A percentile compares a stretch with the other conserved stretches of the same genome.
Evolutionary conservation across 2,113 vertebrate species (phyloP).

Genomic region (Sylvia atricapilla): DNA sequence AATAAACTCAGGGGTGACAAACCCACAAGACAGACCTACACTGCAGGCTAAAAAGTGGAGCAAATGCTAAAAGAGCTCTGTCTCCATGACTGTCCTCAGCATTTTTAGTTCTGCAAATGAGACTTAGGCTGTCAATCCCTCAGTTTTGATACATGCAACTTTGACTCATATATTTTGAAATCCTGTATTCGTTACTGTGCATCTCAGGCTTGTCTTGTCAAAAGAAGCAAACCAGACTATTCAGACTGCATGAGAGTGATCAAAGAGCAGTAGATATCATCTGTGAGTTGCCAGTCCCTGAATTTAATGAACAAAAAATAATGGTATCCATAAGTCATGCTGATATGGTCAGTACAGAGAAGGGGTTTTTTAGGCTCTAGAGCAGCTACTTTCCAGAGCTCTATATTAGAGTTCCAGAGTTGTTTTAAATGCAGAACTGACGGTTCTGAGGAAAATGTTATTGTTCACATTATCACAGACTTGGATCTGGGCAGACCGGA

Average conservation of each 20-base stretch:
- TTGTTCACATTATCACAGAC: not conserved
- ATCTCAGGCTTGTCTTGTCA: not conserved
- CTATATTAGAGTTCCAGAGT: not conserved
- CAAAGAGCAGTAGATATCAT: not conserved
- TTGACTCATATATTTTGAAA: not conserved
- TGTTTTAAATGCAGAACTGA: not conserved
- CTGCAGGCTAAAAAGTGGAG: not conserved
- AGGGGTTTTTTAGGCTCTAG: not conserved
- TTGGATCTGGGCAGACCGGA: not conserved
- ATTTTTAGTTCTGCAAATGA: not conserved
- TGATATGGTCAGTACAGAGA: not conserved
- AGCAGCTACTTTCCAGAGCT: not conserved
- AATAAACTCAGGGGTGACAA: slow-evolving; percentile 57
- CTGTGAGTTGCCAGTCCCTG: not conserved
- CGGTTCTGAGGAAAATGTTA: not conserved
- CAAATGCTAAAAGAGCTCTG: not conserved
- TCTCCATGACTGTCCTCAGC: not conserved
- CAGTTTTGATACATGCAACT: fast-evolving
- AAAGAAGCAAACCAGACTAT: not conserved
- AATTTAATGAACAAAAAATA: not conserved
- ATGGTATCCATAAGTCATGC: not conserved
- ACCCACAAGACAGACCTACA: not conserved
- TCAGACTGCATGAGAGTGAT: not conserved
- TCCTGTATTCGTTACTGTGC: not conserved
- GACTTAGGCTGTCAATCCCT: not conserved